A percentile compares a stretch with the other conserved stretches of the same genome.
These are phyloP conservation scores for Eubasilissa regina DNA, from an alignment of 1,140 invertebrate species.

Conservation along the genomic window DNA sequence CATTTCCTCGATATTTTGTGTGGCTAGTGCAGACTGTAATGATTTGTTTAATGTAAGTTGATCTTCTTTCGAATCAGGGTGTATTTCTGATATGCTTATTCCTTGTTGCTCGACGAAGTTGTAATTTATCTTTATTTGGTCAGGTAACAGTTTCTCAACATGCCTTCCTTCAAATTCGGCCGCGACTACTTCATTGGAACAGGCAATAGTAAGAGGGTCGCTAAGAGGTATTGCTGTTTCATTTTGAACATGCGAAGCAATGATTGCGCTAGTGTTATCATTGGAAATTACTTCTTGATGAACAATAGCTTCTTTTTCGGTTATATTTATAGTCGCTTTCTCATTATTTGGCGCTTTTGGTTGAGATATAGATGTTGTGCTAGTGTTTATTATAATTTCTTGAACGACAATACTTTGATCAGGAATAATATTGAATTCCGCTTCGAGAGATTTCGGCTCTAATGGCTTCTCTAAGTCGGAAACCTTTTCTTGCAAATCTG, in stretches of 20 bases:
- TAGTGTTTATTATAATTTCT: slow-evolving; percentile 62
- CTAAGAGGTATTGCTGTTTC: slow-evolving; percentile 64
- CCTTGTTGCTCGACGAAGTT: slow-evolving; percentile 52
- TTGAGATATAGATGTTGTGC: slow-evolving; percentile 61
- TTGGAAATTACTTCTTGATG: slow-evolving; percentile 42
- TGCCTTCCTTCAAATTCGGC: slow-evolving; percentile 52
- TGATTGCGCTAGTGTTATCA: slow-evolving; percentile 45
- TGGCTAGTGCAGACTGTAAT: slow-evolving; percentile 40
- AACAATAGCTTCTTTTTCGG: slow-evolving; percentile 53
- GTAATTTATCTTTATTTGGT: slow-evolving; percentile 27
- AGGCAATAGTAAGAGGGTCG: slow-evolving; percentile 63
- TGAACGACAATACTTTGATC: slow-evolving; percentile 65
- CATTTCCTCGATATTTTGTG: slow-evolving; percentile 39
- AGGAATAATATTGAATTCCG: slow-evolving; percentile 64
- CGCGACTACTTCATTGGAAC: slow-evolving; percentile 52
- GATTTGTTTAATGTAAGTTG: slow-evolving; percentile 39
- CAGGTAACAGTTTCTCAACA: slow-evolving; percentile 23
- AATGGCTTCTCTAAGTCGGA: slow-evolving; percentile 61
- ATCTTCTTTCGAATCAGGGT: slow-evolving; percentile 54
- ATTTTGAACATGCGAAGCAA: slow-evolving; percentile 57
- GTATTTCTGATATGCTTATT: slow-evolving; percentile 57
- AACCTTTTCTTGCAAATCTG: slow-evolving; percentile 66
- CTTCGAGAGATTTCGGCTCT: slow-evolving; percentile 58
- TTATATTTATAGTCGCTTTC: slow-evolving; percentile 39
- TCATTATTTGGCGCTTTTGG: slow-evolving; percentile 51